Evolutionary conservation across 2,888 invertebrate species (phyloP), one percentile per base, ranked within the genome.

Genomic region (Schizotus pectinicornis): DNA sequence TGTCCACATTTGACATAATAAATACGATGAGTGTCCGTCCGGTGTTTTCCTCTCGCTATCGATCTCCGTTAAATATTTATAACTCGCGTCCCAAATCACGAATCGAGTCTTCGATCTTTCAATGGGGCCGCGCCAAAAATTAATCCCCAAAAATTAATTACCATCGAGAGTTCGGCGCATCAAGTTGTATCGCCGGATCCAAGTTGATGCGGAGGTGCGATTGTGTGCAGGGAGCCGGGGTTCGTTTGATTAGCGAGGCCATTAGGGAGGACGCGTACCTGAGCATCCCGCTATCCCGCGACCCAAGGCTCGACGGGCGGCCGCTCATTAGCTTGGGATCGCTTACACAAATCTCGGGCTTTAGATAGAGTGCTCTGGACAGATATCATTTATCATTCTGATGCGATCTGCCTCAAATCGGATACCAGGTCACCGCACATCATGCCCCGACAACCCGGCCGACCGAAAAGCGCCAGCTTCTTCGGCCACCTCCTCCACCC

Each of bases 371-470:
- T 76, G 75, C 69, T 70, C 68, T 61, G 70, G 73, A 72, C 73
- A 74, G 74, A 70, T 72, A 71, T 71, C 73, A 71, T 74, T 74
- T 74, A 72, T 74, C 72, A 73, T 71, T 63, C 50, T 57, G 58
- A 61, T 57, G 56, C 51, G 60, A 60, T 56, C 51, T 55, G 45
- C 58, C 55, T 61, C 62, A 57, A 57, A 62, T 61, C 63, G 55
- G 47, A 53, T 61, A 55, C 51, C 56, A 52, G 60, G 55, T 63
- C 63, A 60, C 63, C 56, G 52, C 56, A 61, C 41, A 52, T 49
- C 59, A 49, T 37, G 14, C 35, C 9, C 38, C 7, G 48, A 42
- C 30, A 8, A 22, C 22, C 22, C 22, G 22, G 22, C 22, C 22
- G 22, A 22, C 22, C 22, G 22, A 22, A 22, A 39, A 13, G 31